These are phyloP conservation scores for Cheilosia vulpina DNA, from an alignment of 2,888 invertebrate genomes.

Conservation along the genomic window DNA sequence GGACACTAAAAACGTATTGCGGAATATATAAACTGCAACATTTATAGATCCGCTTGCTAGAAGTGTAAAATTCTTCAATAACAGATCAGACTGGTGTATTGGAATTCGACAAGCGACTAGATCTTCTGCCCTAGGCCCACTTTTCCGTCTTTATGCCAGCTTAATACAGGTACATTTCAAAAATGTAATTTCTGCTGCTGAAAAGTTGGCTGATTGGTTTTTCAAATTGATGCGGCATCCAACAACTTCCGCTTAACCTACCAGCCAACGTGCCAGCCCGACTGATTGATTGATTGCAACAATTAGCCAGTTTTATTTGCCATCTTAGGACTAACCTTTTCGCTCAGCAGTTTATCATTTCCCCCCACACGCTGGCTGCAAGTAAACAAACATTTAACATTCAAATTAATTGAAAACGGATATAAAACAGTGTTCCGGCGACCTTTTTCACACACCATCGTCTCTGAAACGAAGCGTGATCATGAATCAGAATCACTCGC, in stretches of 20 bases:
- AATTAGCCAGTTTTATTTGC: conserved; percentile 11
- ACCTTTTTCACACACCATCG: conserved; percentile 54
- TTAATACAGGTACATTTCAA: no score
- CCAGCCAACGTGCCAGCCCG: background rate
- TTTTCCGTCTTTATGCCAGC: no score
- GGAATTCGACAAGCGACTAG: no score
- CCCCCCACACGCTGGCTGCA: conserved; percentile 30
- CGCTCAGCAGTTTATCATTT: conserved; percentile 6
- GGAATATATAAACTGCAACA: no score
- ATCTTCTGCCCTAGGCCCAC: no score
- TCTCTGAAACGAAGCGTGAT: conserved; percentile 16
- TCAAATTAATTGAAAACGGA: conserved; percentile 42
- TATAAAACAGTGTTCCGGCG: conserved; percentile 35
- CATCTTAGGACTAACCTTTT: conserved; percentile 17
- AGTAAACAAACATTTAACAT: conserved; percentile 34
- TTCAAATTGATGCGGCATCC: background rate
- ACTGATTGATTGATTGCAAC: conserved; percentile 11
- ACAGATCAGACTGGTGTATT: no score
- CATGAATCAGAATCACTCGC: conserved; percentile 43
- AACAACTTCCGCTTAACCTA: background rate
- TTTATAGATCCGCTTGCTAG: no score
- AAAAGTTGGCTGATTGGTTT: background rate
- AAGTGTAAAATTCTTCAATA: no score
- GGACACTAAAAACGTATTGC: no score
- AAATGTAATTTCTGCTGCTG: no score